A percentile compares a stretch with the other conserved stretches of the same genome.
These are phyloP conservation scores for Petrophora chlorosata DNA, from an alignment of 2,888 invertebrate genomes.

Conservation along the genomic window DNA sequence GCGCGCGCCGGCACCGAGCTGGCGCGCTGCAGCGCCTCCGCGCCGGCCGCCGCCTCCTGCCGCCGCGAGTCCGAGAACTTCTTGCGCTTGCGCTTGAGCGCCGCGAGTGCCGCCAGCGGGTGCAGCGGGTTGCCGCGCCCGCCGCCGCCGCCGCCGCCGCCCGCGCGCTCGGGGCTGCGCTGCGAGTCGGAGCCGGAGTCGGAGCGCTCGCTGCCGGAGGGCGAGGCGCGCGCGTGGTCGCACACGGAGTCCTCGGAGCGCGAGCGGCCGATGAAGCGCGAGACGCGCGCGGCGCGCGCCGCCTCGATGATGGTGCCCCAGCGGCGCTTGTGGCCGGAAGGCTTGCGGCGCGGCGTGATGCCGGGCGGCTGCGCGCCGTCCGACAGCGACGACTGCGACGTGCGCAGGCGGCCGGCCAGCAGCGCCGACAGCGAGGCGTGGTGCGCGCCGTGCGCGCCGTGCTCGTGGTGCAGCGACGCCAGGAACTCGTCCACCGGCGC, in stretches of 20 bases:
- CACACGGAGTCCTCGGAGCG: constrained; percentile 92
- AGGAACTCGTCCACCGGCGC: constrained; percentile 92
- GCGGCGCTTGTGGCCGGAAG: constrained; percentile 87
- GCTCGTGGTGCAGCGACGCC: constrained; percentile 87
- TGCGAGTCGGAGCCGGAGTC: constrained; percentile 89
- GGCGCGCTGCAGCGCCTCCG: constrained; percentile 59
- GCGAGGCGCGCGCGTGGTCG: constrained; percentile 70
- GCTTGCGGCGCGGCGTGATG: constrained; percentile 53
- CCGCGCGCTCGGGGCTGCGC: constrained; percentile 81
- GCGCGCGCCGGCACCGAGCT: constrained; percentile 51
- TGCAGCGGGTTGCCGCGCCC: constrained; percentile 54
- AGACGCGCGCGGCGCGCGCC: constrained; percentile 91
- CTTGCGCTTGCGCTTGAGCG: constrained; percentile 91
- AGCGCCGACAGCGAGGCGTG: constrained; percentile 86
- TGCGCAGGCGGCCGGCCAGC: constrained; percentile 83
- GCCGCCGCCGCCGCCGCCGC: too few species aligned
- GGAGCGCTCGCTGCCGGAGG: constrained; percentile 80
- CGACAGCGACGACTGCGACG: constrained; percentile 72
- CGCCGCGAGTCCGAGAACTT: constrained; percentile 92
- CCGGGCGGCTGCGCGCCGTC: constrained; percentile 43
- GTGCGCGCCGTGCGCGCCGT: constrained; percentile 66
- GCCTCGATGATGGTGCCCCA: constrained; percentile 95
- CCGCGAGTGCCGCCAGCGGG: constrained; percentile 86
- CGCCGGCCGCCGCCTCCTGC: constrained; percentile 62
- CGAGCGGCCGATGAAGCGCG: constrained; percentile 90